Conservation (phyloP, 2,888 invertebrate genomes). For the Callosobruchus maculatus region DNA sequence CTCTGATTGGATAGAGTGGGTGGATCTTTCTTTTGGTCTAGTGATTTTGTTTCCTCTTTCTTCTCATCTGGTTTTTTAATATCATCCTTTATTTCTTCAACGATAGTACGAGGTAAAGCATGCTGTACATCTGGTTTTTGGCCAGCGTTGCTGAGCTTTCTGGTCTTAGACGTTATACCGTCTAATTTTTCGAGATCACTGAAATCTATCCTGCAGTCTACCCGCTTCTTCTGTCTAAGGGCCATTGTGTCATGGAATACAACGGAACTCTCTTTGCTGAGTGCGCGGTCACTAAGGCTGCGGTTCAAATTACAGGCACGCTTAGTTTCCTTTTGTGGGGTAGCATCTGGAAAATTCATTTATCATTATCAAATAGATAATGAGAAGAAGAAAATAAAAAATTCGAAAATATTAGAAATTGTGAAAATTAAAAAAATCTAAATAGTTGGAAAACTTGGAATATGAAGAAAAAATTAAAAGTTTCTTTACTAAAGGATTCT, state of each 20-base stretch:
- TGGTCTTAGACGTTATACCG: constrained; percentile 31
- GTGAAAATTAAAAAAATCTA: too few species aligned
- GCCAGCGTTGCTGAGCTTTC: constrained; percentile 43
- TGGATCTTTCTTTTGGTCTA: not conserved
- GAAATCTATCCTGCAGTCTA: constrained; percentile 63
- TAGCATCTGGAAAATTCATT: not conserved
- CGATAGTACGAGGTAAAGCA: constrained; percentile 22
- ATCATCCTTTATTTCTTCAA: not conserved
- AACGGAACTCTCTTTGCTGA: constrained; percentile 47
- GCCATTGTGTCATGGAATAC: constrained; percentile 82
- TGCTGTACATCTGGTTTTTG: constrained; percentile 53
- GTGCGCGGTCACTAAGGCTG: constrained; percentile 47
- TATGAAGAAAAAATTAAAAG: too few species aligned
- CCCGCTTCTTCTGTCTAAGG: constrained; percentile 60
- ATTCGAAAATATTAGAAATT: too few species aligned
- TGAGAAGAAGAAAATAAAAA: too few species aligned
- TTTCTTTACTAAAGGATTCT: too few species aligned
- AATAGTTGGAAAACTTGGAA: too few species aligned
- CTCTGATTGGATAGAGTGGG: not conserved
- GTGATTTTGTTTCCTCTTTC: not conserved
- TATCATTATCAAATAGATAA: too few species aligned
- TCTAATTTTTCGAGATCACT: constrained; percentile 39
- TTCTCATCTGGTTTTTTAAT: not conserved
- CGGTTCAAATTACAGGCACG: constrained; percentile 33
- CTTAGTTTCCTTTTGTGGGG: not conserved